Base-by-base conservation (phyloP, 2,888 invertebrate genomes). In the Cabera pusaria region DNA sequence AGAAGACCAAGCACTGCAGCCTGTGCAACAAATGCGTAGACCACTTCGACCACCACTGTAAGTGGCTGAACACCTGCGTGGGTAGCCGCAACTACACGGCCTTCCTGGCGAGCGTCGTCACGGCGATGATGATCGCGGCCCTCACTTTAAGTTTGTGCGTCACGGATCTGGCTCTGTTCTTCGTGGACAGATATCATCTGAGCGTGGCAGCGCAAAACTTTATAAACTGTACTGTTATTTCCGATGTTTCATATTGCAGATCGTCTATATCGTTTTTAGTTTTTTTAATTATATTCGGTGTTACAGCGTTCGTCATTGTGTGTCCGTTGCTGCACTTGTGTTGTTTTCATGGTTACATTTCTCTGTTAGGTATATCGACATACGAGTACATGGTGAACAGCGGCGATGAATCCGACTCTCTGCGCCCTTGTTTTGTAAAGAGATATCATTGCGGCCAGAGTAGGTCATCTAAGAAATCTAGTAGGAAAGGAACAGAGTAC, bases 41-140 rank as follows among this genome's bases (percentile, higher is more conserved):
- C 6, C 91, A 93, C 40, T 99, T 99, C 82, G 98, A 99, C 77
- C 98, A 98, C 79, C 98, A 99, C 82, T 99, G 98, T 90, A 97
- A 98, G 90, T 99, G 99, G 98, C 90, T 99, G 56, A 99, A 99
- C 90, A 98, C 97, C 82, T 99, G 99, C 87, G 93, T 99, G 45
- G 99, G 99, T 4, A 92, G 92, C 23, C 90, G 97, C 56, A 98
- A 98, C 79, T 98, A 98, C 90, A 91, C 90, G 22, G 92, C 94
- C 12, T 97, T 97, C 77, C 90, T 96, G 54, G 92, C 93, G 72
- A 95, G 95, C 67, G 93, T 97, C 35, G 90, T 93, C 39, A 94
- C 95, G 31, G 96, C 96, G 9, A 92, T 95, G 46, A 84, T 93
- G 39, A 93, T 94, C 49, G 92, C 95, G 6, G 69, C 93, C 40